A percentile compares a stretch with the other conserved stretches of the same genome.
phyloP scores from a whole-genome alignment of 1,140 invertebrate species.

The Oryctes rhinoceros region DNA sequence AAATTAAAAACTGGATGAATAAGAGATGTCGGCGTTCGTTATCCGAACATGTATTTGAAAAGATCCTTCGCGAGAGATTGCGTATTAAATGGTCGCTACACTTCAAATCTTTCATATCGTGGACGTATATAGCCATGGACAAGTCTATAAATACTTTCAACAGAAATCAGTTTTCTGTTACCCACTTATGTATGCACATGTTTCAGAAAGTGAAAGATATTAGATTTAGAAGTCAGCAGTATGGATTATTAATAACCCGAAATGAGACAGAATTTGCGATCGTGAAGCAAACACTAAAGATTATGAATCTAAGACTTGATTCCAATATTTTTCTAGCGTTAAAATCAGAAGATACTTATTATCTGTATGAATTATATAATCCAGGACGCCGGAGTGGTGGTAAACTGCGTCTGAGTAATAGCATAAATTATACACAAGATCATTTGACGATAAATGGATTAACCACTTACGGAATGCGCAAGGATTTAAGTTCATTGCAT shows the following conservation, averaged over 20 bases:
- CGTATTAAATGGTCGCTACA: no score
- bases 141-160: no score
- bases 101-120: no score
- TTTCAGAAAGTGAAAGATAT: slow-evolving; percentile 13
- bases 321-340: neutral
- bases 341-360: neutral
- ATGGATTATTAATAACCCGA: neutral
- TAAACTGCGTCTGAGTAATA: neutral
- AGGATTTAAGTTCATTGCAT: neutral
- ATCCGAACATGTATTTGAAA: no score
- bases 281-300: neutral
- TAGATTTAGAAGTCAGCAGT: neutral
- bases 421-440: neutral
- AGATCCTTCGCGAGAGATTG: no score
- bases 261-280: neutral
- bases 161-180: no score
- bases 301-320: slow-evolving; percentile 19
- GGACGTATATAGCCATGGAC: no score
- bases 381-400: neutral
- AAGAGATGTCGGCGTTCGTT: no score
- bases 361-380: neutral
- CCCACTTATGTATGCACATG: no score
- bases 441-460: neutral
- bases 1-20: no score
- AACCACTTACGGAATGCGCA: neutral